Conservation (phyloP, 2,113 vertebrate genomes). For the Melospiza melodia region DNA sequence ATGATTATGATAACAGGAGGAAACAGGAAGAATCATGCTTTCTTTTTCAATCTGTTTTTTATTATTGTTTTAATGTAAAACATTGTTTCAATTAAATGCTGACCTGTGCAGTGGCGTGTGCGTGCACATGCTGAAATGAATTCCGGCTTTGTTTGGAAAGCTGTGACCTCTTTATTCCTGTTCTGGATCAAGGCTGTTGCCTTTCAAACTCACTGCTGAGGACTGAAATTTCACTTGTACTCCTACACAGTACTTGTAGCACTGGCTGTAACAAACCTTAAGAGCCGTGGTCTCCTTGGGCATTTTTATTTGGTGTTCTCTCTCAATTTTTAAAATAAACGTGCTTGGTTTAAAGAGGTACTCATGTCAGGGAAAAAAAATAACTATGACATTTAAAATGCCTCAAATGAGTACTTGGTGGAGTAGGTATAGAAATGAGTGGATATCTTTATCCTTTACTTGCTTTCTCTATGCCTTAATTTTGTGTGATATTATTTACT, state of each 20-base stretch:
- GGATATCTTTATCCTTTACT: neutral
- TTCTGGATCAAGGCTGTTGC: slow-evolving; percentile 50
- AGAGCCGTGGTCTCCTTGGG: neutral
- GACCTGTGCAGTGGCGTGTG: slow-evolving; percentile 54
- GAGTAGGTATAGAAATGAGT: neutral
- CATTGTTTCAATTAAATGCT: slow-evolving; percentile 71
- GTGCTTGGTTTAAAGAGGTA: neutral
- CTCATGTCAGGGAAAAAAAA: neutral
- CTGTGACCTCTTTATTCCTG: slow-evolving; percentile 62
- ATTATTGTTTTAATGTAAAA: slow-evolving; percentile 73
- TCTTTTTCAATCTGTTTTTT: slow-evolving; percentile 72
- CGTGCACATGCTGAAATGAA: slow-evolving; percentile 50
- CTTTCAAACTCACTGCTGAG: slow-evolving; percentile 21
- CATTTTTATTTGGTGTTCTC: neutral
- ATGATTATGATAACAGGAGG: slow-evolving; percentile 70
- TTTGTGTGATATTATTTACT: neutral
- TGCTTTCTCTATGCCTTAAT: neutral
- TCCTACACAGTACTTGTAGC: too few species aligned
- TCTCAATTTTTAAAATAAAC: neutral
- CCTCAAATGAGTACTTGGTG: neutral
- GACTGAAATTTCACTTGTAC: neutral
- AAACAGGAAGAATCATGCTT: slow-evolving; percentile 74
- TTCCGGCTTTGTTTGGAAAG: slow-evolving; percentile 69
- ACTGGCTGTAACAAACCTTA: neutral
- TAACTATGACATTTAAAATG: neutral